phyloP scores from a whole-genome alignment of 2,113 vertebrate genomes.

The Tympanuchus pallidicinctus region DNA sequence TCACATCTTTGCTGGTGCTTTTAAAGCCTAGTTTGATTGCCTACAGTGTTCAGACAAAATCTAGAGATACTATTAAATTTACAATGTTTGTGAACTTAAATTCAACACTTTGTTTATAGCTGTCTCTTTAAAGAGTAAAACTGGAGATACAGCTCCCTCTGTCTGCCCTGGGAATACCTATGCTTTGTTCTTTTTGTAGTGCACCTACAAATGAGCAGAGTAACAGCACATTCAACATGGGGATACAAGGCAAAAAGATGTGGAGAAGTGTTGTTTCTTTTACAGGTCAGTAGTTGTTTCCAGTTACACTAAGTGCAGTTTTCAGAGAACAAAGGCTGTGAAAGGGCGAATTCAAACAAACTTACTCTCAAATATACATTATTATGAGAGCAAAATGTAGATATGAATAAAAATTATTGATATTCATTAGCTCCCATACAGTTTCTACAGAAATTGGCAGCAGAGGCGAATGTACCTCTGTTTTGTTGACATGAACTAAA shows the following conservation, averaged over 20 bases:
- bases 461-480: background rate
- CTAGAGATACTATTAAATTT: background rate
- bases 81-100: background rate
- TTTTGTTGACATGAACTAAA: background rate
- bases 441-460: background rate
- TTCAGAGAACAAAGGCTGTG: background rate
- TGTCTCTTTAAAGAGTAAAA: conserved; percentile 37
- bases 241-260: background rate
- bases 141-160: conserved; percentile 68
- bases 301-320: background rate
- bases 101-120: background rate
- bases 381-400: background rate
- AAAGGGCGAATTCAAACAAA: background rate
- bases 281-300: background rate
- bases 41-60: background rate
- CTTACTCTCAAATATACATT: background rate
- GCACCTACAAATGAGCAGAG: background rate
- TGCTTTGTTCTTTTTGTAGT: background rate
- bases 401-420: background rate
- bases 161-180: conserved; percentile 36
- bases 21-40: background rate
- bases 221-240: background rate
- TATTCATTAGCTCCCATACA: background rate
- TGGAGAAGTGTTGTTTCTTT: background rate
- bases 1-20: background rate